These are phyloP conservation scores for Lathamus discolor DNA, from an alignment of 2,113 vertebrate species.

Conservation along the genomic window DNA sequence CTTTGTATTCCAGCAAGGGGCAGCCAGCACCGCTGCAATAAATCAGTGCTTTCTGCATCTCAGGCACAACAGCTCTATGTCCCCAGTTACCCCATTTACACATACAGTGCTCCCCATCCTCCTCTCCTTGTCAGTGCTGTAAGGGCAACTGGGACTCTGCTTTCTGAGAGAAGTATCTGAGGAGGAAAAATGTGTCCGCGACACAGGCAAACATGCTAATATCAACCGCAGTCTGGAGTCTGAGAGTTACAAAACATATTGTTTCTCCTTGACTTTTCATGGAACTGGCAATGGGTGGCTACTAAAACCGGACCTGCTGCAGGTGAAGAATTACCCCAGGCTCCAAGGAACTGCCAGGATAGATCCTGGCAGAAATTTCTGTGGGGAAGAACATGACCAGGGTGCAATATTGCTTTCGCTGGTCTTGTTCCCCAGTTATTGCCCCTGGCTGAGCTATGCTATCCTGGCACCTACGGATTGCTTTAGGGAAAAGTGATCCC, in stretches of 20 bases:
- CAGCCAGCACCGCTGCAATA: not conserved
- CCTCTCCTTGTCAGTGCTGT: fast-evolving
- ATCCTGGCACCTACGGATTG: not conserved
- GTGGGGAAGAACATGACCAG: not conserved
- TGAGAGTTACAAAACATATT: not conserved
- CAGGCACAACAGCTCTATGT: not conserved
- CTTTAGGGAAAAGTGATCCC: not conserved
- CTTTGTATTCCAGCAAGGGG: not conserved
- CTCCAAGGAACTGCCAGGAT: not conserved
- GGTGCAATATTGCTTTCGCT: not conserved
- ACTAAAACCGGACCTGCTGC: not conserved
- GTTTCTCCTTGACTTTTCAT: not conserved
- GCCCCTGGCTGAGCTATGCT: not conserved
- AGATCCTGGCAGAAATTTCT: not conserved
- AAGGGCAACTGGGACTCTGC: not conserved
- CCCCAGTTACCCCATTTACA: not conserved
- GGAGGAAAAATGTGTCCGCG: not conserved
- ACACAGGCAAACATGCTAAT: not conserved
- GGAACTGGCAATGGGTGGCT: fast-evolving
- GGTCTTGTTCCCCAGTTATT: not conserved
- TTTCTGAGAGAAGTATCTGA: not conserved
- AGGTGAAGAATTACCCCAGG: not conserved
- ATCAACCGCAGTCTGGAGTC: not conserved
- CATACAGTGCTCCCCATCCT: not conserved
- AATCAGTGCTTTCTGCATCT: not conserved